Evolutionary conservation across 2,797 vertebrate genomes (phyloP), one percentile per base, ranked within the genome.

Genomic region (Danio kyathit): DNA sequence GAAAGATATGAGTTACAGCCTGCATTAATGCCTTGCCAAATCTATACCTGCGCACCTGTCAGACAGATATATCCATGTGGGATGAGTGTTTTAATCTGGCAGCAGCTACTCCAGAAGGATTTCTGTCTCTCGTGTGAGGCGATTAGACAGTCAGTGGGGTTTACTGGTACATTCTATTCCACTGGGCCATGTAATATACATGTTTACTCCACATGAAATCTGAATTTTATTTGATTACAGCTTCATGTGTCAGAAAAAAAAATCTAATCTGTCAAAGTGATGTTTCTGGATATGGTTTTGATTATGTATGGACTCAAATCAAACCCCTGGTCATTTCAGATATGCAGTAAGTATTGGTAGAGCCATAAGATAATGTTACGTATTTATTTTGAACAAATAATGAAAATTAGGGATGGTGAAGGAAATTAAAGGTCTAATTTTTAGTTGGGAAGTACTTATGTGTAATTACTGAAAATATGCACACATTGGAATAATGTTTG

Each of bases 101-200:
- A 17, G 67, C 52, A 69, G 61, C n/a, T 51, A 65, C 38, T 65
- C 57, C 60, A 74, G 56, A 43, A 71, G 71, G 73, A 74, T 81
- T 74, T 75, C 64, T 48, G 8, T 60, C 57, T 54, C 9, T 48
- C 17, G 52, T 61, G 76, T 56, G 40, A 74, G 29, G 17, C 3
- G 60, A 81, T 83, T 79, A 79, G 7, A 41, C 16, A 29, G 29
- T n/a, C n/a, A n/a, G n/a, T 29, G 29, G 29, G 29, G 29, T 29
- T 29, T 29, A 1, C 29, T 29, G 29, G 40, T 13, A 19, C 69
- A 46, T 74, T 78, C 43, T 29, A 29, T 29, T 29, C 41, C 38
- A 0, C 16, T 19, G 67, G 49, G 43, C 49, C 49, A 73, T 54
- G 11, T 78, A 78, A 81, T 13, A 16, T 57, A 29, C 43, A n/a